Percentiles rank a stretch among this genome's conserved stretches.
phyloP scores from a whole-genome alignment of 2,888 invertebrate species.

The Drosophila demipolita region DNA sequence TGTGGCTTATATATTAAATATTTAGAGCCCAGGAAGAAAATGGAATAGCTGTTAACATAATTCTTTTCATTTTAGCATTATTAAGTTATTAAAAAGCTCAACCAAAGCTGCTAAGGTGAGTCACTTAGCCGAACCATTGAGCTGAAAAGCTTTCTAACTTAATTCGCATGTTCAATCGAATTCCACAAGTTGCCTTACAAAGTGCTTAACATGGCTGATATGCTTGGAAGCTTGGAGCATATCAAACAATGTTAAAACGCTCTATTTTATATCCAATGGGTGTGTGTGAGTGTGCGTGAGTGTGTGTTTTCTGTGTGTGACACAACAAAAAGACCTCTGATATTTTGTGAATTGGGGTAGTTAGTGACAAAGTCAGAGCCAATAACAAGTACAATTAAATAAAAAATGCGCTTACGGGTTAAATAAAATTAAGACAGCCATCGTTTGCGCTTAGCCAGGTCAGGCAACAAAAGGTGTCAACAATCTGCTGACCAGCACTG shows the following conservation, averaged over 20 bases:
- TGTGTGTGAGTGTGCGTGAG: conserved; percentile 31
- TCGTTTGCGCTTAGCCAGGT: conserved; percentile 38
- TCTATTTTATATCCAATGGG: conserved; percentile 68
- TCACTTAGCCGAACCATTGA: not conserved
- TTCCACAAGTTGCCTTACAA: conserved; percentile 9
- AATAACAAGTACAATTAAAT: conserved; percentile 28
- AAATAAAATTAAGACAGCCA: conserved; percentile 48
- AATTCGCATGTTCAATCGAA: not conserved
- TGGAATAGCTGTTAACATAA: not conserved
- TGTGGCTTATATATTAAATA: not conserved
- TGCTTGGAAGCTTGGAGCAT: not conserved
- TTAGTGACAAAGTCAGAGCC: conserved; percentile 36
- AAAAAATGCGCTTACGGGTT: conserved; percentile 23
- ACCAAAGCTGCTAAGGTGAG: not conserved
- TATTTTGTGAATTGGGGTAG: conserved; percentile 70
- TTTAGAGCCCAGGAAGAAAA: not conserved
- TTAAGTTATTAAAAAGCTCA: not conserved
- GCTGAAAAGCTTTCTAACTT: conserved; percentile 5
- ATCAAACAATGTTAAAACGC: conserved; percentile 46
- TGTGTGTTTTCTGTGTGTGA: conserved; percentile 37
- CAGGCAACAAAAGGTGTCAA: conserved; percentile 43
- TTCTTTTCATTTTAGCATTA: not conserved
- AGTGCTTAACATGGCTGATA: conserved; percentile 10
- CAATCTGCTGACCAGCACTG: conserved; percentile 51
- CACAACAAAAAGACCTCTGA: conserved; percentile 66